These are phyloP conservation scores for Dryomyza anilis DNA, from an alignment of 2,888 invertebrate genomes.

Conservation along the genomic window DNA sequence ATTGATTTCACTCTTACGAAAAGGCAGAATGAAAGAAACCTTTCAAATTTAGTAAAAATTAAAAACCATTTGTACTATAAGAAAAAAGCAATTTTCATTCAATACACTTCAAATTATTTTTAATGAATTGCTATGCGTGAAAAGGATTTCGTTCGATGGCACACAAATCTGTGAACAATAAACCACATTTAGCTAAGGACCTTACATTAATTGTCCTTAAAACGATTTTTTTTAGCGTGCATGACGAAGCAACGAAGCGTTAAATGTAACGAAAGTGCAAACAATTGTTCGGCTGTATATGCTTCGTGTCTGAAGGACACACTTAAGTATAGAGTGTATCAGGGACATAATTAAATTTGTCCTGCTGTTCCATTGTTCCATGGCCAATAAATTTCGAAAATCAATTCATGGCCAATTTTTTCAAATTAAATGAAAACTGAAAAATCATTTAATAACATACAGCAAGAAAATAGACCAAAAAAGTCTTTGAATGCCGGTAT, in stretches of 20 bases:
- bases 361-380: slow-evolving; percentile 39
- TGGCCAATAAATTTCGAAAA: background rate
- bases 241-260: slow-evolving; percentile 8
- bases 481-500: background rate
- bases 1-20: background rate
- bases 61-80: slow-evolving; percentile 23
- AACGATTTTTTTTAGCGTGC: slow-evolving; percentile 15
- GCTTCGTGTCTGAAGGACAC: background rate
- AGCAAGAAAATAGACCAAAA: slow-evolving; percentile 16
- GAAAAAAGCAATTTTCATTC: slow-evolving; percentile 22
- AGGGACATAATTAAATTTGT: slow-evolving; percentile 33
- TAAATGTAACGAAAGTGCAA: background rate
- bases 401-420: background rate
- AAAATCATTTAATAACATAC: slow-evolving; percentile 35
- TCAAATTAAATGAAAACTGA: slow-evolving; percentile 26
- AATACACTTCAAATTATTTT: background rate
- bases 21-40: slow-evolving; percentile 1
- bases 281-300: background rate
- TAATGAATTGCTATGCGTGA: slow-evolving; percentile 28
- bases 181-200: slow-evolving; percentile 38
- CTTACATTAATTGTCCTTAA: slow-evolving; percentile 41
- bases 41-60: slow-evolving; percentile 27
- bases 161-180: slow-evolving; percentile 26
- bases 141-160: slow-evolving; percentile 17
- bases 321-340: slow-evolving; percentile 15